phyloP scores from a whole-genome alignment of 2,113 vertebrate species.

The Kryptolebias marmoratus region DNA sequence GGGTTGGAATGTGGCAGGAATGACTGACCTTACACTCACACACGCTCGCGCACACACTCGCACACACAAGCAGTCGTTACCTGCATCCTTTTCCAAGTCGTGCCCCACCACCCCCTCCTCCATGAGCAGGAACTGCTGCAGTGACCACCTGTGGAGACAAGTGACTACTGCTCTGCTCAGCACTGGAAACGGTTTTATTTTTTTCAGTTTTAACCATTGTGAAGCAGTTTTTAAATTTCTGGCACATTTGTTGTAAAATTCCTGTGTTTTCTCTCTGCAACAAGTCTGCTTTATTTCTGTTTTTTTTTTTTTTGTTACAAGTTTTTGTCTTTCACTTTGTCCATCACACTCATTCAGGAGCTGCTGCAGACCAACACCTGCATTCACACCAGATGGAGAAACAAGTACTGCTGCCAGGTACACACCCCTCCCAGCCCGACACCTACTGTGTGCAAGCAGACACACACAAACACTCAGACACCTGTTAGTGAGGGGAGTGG shows the following conservation, averaged over 20 bases:
- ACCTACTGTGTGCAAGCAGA: conserved; percentile 28
- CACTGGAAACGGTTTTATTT: not conserved
- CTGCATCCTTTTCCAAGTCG: conserved; percentile 58
- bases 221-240: not conserved
- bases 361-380: conserved; percentile 88
- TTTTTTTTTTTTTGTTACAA: conserved; percentile 21
- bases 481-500: not conserved
- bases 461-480: conserved; percentile 9
- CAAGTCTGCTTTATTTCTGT: not conserved
- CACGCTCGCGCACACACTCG: conserved; percentile 49
- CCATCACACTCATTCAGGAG: conserved; percentile 82
- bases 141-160: conserved; percentile 43
- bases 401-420: conserved; percentile 94
- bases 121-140: conserved; percentile 40
- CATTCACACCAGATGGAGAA: conserved; percentile 94
- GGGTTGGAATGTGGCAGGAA: conserved; percentile 77
- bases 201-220: not conserved
- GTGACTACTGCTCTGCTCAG: conserved; percentile 9
- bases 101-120: conserved; percentile 13
- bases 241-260: not conserved
- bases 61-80: conserved; percentile 36
- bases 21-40: conserved; percentile 60
- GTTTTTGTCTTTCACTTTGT: conserved; percentile 62
- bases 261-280: not conserved
- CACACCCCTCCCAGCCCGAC: conserved; percentile 65